These are phyloP conservation scores for Graptemys geographica DNA, from an alignment of 2,797 vertebrate genomes.

Conservation along the genomic window DNA sequence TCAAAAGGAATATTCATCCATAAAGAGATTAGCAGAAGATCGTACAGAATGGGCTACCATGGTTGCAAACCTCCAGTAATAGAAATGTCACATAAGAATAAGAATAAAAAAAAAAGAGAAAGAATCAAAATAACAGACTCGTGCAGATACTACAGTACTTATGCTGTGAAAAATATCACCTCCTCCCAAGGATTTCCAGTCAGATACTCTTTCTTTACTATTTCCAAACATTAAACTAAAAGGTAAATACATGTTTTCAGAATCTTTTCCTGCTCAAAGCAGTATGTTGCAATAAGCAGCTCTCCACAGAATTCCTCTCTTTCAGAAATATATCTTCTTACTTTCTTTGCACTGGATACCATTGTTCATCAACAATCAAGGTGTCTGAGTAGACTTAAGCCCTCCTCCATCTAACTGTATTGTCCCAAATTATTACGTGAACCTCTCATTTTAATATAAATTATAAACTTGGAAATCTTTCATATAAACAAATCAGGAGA, in stretches of 20 bases:
- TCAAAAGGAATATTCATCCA: neutral
- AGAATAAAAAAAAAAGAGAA: neutral
- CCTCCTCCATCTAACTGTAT: neutral
- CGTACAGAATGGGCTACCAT: neutral
- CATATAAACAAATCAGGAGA: neutral
- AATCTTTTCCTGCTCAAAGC: conserved; percentile 17
- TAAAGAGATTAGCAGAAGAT: neutral
- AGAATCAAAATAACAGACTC: conserved; percentile 11
- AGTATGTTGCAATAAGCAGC: neutral
- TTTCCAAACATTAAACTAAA: neutral
- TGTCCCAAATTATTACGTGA: neutral
- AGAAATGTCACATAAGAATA: neutral
- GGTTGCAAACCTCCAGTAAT: neutral
- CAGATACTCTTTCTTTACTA: neutral
- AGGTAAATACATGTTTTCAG: conserved; percentile 18
- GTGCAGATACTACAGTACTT: neutral
- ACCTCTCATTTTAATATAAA: neutral
- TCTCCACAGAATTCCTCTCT: neutral
- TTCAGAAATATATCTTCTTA: conserved; percentile 13
- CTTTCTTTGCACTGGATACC: neutral
- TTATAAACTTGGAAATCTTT: neutral
- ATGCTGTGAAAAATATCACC: neutral
- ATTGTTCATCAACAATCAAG: conserved; percentile 4
- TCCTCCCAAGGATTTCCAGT: neutral
- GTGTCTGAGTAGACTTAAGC: neutral